phyloP scores from a whole-genome alignment of 2,797 vertebrate genomes.

The Setipinna tenuifilis region DNA sequence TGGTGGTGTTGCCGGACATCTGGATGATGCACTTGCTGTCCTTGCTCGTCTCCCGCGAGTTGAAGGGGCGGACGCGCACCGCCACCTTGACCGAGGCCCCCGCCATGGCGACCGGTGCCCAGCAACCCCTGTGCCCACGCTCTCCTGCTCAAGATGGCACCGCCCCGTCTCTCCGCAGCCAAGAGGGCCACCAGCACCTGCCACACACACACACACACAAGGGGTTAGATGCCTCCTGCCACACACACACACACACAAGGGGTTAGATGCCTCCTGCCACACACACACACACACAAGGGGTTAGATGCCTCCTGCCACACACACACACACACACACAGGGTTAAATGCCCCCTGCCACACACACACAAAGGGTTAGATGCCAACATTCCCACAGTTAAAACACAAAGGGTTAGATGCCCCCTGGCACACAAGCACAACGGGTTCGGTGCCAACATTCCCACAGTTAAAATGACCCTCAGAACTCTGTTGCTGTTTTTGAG shows the following conservation, averaged over 20 bases:
- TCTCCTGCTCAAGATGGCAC: slow-evolving; percentile 43
- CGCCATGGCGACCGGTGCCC: slow-evolving; percentile 81
- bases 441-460: no score
- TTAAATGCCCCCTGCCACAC: no score
- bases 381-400: no score
- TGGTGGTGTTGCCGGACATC: slow-evolving; percentile 97
- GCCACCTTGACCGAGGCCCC: slow-evolving; percentile 98
- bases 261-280: no score
- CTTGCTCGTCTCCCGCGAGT: slow-evolving; percentile 90
- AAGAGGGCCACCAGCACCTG: slow-evolving; percentile 41
- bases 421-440: no score
- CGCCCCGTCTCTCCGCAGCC: slow-evolving; percentile 37
- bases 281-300: no score
- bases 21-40: slow-evolving; percentile 98
- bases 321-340: neutral
- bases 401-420: neutral
- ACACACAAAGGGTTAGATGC: no score
- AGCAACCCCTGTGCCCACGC: slow-evolving; percentile 50
- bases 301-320: no score
- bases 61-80: slow-evolving; percentile 97
- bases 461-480: no score
- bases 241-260: no score
- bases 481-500: no score
- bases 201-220: slow-evolving; percentile 27
- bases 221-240: neutral